Conservation (phyloP, 2,888 invertebrate species). For the Rugalucina vietnamica region DNA sequence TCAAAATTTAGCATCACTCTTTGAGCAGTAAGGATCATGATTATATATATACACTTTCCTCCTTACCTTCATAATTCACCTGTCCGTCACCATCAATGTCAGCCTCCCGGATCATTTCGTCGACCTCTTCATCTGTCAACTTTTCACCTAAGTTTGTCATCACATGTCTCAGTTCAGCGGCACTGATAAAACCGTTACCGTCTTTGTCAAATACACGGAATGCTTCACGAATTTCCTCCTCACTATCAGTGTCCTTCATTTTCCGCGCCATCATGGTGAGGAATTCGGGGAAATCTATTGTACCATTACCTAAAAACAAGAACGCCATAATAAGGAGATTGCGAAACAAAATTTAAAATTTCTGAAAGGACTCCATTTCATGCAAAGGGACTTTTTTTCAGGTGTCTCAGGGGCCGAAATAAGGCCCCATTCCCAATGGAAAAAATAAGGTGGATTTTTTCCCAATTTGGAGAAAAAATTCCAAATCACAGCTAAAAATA, state of each 20-base stretch:
- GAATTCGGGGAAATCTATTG: slow-evolving; percentile 19
- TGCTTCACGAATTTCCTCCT: slow-evolving; percentile 9
- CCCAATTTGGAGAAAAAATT: too few species aligned
- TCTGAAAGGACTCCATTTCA: too few species aligned
- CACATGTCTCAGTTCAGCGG: slow-evolving; percentile 16
- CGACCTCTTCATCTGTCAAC: slow-evolving; percentile 15
- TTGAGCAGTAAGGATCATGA: too few species aligned
- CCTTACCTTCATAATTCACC: slow-evolving; percentile 17
- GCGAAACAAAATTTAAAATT: too few species aligned
- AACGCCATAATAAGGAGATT: too few species aligned
- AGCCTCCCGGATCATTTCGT: slow-evolving; percentile 17
- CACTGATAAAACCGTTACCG: slow-evolving; percentile 20
- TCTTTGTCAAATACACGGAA: slow-evolving; percentile 14
- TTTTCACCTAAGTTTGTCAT: slow-evolving; percentile 25
- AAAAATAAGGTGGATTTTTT: too few species aligned
- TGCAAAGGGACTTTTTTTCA: too few species aligned
- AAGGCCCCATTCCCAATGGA: too few species aligned
- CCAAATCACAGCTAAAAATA: too few species aligned
- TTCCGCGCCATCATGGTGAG: slow-evolving; percentile 13
- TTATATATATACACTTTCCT: too few species aligned
- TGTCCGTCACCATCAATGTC: slow-evolving; percentile 13
- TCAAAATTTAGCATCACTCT: too few species aligned
- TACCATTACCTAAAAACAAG: slow-evolving; percentile 10
- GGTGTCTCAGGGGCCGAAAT: too few species aligned
- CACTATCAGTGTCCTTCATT: slow-evolving; percentile 15